Conservation (phyloP, 2,888 invertebrate genomes). For the Xylocampa areola region DNA sequence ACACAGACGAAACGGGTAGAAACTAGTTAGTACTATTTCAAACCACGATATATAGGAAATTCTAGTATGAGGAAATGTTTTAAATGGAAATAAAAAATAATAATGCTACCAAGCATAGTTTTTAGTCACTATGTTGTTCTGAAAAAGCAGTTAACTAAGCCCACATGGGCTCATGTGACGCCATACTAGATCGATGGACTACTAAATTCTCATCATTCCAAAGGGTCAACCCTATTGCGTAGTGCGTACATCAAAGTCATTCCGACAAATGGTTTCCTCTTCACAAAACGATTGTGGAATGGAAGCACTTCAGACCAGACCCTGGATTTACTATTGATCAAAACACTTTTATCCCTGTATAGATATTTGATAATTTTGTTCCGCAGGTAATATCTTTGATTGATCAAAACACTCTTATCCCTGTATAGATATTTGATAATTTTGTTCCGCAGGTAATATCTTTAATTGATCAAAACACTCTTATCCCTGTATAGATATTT, state of each 20-base stretch:
- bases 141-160: too few species aligned
- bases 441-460: neutral
- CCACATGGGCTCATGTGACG: too few species aligned
- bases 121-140: too few species aligned
- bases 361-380: neutral
- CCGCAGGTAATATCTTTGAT: neutral
- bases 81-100: too few species aligned
- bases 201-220: neutral
- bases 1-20: too few species aligned
- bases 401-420: conserved; percentile 7
- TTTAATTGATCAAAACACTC: conserved; percentile 10
- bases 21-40: too few species aligned
- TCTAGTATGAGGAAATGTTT: too few species aligned
- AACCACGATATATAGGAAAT: too few species aligned
- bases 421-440: neutral
- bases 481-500: neutral
- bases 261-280: neutral
- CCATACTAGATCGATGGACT: too few species aligned
- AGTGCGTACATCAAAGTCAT: conserved; percentile 8
- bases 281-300: conserved; percentile 2
- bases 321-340: conserved; percentile 7
- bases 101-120: too few species aligned
- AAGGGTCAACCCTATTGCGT: neutral
- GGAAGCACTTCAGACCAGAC: neutral
- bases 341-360: neutral